Evolutionary conservation across 2,113 vertebrate genomes (phyloP).

Genomic region (Psophia crepitans): DNA sequence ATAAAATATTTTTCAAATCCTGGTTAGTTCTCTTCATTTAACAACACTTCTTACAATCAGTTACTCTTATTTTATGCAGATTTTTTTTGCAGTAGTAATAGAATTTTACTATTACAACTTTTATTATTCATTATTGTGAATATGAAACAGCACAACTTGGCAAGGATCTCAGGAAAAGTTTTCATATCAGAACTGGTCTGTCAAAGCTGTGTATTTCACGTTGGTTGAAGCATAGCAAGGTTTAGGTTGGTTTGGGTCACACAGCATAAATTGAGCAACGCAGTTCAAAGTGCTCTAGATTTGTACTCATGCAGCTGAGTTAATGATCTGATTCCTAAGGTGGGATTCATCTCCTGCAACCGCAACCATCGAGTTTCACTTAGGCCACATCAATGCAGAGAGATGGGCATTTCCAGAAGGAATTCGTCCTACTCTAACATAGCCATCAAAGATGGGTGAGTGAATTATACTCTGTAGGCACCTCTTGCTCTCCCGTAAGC

Average conservation of each 20-base stretch:
- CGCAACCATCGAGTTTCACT: neutral
- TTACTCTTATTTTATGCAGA: neutral
- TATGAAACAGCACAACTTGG: neutral
- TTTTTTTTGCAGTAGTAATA: neutral
- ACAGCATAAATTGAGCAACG: neutral
- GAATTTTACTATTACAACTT: neutral
- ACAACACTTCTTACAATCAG: neutral
- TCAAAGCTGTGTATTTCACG: neutral
- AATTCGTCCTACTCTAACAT: neutral
- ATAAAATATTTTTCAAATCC: neutral
- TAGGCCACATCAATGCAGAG: neutral
- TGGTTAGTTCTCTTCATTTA: neutral
- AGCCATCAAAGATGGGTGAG: neutral
- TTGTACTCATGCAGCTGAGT: neutral
- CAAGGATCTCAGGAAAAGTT: neutral
- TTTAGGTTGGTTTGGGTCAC: neutral
- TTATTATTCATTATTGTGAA: neutral
- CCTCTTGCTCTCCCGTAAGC: neutral
- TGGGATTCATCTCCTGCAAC: neutral
- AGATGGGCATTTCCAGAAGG: neutral
- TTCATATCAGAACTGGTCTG: neutral
- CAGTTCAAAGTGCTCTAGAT: neutral
- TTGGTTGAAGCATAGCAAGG: neutral
- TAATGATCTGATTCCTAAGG: neutral
- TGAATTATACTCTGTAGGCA: neutral